Percentiles rank a stretch among this genome's conserved stretches.
These are phyloP conservation scores for Epiblema foenella DNA, from an alignment of 2,888 invertebrate genomes.

Conservation along the genomic window DNA sequence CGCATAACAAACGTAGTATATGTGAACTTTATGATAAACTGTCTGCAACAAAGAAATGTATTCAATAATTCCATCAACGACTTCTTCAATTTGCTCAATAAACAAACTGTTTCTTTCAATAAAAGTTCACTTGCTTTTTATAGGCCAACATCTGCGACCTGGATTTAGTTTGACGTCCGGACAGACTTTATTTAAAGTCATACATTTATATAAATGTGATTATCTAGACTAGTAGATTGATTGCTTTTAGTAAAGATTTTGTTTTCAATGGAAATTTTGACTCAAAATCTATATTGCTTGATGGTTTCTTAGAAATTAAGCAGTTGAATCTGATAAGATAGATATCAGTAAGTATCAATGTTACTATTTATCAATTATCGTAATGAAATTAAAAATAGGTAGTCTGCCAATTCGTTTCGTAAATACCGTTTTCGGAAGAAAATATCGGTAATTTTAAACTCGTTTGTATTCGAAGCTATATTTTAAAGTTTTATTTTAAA, in stretches of 20 bases:
- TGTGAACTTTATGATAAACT: constrained; percentile 2
- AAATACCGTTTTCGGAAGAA: background rate
- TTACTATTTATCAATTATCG: background rate
- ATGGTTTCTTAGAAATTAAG: background rate
- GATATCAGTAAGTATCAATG: background rate
- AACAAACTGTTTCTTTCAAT: constrained; percentile 39
- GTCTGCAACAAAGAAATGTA: background rate
- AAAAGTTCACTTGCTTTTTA: constrained; percentile 33
- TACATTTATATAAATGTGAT: constrained; percentile 10
- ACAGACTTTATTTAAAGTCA: constrained; percentile 16
- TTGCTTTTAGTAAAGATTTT: too few species aligned
- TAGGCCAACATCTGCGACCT: constrained; percentile 22
- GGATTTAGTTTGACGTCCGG: constrained; percentile 22
- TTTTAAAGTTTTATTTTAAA: too few species aligned
- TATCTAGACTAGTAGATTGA: background rate
- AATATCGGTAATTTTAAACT: background rate
- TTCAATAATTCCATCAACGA: constrained; percentile 18
- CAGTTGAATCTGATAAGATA: background rate
- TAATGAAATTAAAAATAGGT: background rate
- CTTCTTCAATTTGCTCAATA: constrained; percentile 41
- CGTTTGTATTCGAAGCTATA: too few species aligned
- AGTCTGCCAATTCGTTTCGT: background rate
- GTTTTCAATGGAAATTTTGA: too few species aligned
- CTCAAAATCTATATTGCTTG: background rate
- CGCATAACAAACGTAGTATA: background rate